phyloP scores from a whole-genome alignment of 2,797 vertebrate genomes.

The Epinephelus awoara region DNA sequence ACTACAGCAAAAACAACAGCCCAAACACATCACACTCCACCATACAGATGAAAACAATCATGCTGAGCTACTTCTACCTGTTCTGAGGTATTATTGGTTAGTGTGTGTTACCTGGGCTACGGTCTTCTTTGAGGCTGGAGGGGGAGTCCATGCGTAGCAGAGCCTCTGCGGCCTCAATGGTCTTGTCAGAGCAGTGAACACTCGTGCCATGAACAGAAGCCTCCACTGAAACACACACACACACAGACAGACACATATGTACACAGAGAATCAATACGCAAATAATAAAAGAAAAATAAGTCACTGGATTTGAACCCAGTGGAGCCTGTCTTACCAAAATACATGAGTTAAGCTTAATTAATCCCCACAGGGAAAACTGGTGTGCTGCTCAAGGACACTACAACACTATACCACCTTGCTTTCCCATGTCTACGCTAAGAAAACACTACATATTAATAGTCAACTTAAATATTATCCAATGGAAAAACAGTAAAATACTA shows the following conservation, averaged over 20 bases:
- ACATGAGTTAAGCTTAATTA: rapidly evolving
- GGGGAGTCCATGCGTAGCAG: slow-evolving; percentile 98
- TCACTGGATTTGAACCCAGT: not conserved
- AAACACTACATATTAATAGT: not conserved
- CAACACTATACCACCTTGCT: not conserved
- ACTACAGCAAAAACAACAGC: not conserved
- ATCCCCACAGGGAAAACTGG: not conserved
- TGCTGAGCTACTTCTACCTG: not conserved
- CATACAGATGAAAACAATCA: not conserved
- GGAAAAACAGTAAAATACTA: not conserved
- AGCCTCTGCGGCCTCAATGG: slow-evolving; percentile 97
- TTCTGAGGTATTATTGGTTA: not conserved
- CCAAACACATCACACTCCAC: not conserved
- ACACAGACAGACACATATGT: not conserved
- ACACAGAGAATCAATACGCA: not conserved
- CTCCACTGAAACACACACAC: slow-evolving; percentile 89
- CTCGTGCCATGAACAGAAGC: slow-evolving; percentile 94
- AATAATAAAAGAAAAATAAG: not conserved
- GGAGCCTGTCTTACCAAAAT: not conserved
- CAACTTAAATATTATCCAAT: not conserved
- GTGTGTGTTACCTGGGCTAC: slow-evolving; percentile 90
- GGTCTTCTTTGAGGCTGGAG: slow-evolving; percentile 92
- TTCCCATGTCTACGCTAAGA: not conserved
- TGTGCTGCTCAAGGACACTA: not conserved
- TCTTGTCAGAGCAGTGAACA: slow-evolving; percentile 95